Evolutionary conservation across 2,888 invertebrate species (phyloP).

Genomic region (Cloeon dipterum): DNA sequence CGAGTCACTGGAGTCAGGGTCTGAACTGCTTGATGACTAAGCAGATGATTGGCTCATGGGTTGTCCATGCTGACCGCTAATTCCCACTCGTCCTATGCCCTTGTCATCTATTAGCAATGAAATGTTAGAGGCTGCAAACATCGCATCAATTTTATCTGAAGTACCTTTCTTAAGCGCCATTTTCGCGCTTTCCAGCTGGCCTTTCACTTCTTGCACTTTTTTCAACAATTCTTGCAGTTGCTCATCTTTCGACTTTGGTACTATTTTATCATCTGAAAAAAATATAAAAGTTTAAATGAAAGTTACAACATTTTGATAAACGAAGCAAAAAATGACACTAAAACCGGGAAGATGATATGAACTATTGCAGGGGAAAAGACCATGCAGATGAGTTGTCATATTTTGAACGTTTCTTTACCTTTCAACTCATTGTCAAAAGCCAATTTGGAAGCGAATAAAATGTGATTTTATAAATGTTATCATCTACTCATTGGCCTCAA

Average conservation of each 20-base stretch:
- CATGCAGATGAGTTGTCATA: no score
- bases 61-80: not conserved
- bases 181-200: slow-evolving; percentile 65
- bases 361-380: no score
- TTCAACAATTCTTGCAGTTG: slow-evolving; percentile 86
- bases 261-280: slow-evolving; percentile 62
- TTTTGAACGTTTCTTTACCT: no score
- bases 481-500: no score
- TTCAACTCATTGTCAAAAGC: no score
- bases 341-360: no score
- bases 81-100: not conserved
- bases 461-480: no score
- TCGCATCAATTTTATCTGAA: no score
- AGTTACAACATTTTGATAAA: not conserved
- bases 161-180: slow-evolving; percentile 68
- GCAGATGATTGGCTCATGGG: slow-evolving; percentile 51
- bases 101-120: not conserved
- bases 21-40: slow-evolving; percentile 68
- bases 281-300: slow-evolving; percentile 1
- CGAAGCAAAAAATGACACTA: not conserved
- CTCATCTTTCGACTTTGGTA: slow-evolving; percentile 88
- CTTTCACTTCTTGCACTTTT: slow-evolving; percentile 79
- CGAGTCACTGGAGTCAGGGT: slow-evolving; percentile 64
- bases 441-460: no score
- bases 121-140: not conserved